These are phyloP conservation scores for Hylaea fasciaria DNA, from an alignment of 2,888 invertebrate species.

Conservation along the genomic window DNA sequence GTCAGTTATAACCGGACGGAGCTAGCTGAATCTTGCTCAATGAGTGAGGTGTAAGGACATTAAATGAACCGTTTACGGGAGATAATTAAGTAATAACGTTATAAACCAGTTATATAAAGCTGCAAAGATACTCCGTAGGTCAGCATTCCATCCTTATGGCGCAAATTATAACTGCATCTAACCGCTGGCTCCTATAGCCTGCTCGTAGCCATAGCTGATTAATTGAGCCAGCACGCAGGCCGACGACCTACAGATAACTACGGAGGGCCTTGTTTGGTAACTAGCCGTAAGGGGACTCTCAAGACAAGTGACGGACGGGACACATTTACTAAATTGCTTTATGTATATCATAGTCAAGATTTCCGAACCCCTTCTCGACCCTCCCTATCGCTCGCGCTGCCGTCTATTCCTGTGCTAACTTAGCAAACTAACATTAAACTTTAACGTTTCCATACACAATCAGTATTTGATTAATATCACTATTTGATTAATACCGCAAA, in stretches of 20 bases:
- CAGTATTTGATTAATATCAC: constrained; percentile 17
- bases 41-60: constrained; percentile 21
- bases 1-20: constrained; percentile 7
- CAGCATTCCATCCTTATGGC: constrained; percentile 37
- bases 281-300: constrained; percentile 55
- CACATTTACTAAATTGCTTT: constrained; percentile 57
- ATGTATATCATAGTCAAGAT: constrained; percentile 44
- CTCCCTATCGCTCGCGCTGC: not conserved
- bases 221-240: constrained; percentile 57
- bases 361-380: constrained; percentile 2
- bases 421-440: constrained; percentile 22
- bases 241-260: constrained; percentile 56
- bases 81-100: constrained; percentile 43
- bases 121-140: constrained; percentile 39
- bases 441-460: constrained; percentile 23
- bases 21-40: constrained; percentile 24
- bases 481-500: constrained; percentile 26
- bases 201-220: constrained; percentile 52
- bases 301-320: constrained; percentile 52
- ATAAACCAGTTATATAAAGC: constrained; percentile 38
- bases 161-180: constrained; percentile 40
- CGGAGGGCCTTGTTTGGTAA: constrained; percentile 52
- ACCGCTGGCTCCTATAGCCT: constrained; percentile 52
- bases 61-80: constrained; percentile 32
- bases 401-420: constrained; percentile 4